phyloP scores from a whole-genome alignment of 2,113 vertebrate species.

The Chionodraco myersi region DNA sequence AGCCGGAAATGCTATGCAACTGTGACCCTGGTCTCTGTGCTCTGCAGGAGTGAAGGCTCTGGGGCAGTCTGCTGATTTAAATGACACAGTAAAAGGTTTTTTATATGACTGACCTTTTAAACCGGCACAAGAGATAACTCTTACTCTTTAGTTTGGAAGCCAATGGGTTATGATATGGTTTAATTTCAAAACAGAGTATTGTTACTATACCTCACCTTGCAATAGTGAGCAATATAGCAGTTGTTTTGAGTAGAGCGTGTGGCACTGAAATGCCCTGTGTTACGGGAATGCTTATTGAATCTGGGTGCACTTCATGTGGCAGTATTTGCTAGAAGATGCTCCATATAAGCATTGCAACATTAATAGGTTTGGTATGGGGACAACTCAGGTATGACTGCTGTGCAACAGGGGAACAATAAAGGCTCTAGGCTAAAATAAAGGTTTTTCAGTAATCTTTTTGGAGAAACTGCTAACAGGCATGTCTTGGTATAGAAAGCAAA shows the following conservation, averaged over 20 bases:
- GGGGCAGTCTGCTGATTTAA: conserved; percentile 15
- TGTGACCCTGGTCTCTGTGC: conserved; percentile 23
- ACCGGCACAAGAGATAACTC: conserved; percentile 8
- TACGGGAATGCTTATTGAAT: conserved; percentile 8
- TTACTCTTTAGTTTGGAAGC: not conserved
- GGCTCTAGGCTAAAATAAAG: not conserved
- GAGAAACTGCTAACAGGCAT: not conserved
- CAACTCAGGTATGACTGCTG: not conserved
- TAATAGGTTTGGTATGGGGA: not conserved
- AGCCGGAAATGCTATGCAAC: conserved; percentile 45
- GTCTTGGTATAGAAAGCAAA: not conserved
- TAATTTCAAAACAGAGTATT: conserved; percentile 24
- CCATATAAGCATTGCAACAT: not conserved
- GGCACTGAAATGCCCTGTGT: not conserved
- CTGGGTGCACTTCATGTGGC: not conserved
- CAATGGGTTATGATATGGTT: not conserved
- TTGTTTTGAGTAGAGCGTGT: conserved; percentile 1
- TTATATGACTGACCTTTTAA: conserved; percentile 25
- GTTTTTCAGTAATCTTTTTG: not conserved
- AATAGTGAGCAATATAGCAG: conserved; percentile 6
- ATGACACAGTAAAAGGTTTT: conserved; percentile 21
- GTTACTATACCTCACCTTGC: conserved; percentile 11
- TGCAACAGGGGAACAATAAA: not conserved
- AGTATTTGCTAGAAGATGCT: not conserved
- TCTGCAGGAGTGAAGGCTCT: conserved; percentile 10